phyloP scores from a whole-genome alignment of 2,797 vertebrate species.

The Erethizon dorsatum region DNA sequence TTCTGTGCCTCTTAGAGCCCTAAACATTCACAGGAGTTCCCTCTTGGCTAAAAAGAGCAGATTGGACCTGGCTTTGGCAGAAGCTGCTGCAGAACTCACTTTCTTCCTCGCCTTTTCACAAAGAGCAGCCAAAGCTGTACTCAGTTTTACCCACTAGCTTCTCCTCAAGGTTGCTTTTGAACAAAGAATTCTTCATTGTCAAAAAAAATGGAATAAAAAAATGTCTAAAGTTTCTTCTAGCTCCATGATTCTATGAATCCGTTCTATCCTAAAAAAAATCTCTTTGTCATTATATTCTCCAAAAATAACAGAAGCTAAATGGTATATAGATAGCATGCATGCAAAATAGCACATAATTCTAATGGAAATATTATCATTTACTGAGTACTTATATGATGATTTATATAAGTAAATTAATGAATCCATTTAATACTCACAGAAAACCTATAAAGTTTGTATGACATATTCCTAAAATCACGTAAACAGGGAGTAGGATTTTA shows the following conservation, averaged over 20 bases:
- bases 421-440: background rate
- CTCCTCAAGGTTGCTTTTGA: background rate
- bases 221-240: background rate
- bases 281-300: background rate
- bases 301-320: conserved; percentile 33
- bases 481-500: background rate
- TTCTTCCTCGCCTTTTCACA: background rate
- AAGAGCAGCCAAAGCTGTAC: background rate
- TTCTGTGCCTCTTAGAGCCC: background rate
- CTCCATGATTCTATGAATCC: background rate
- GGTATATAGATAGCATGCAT: background rate
- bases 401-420: background rate
- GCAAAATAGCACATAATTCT: background rate
- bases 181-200: background rate
- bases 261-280: background rate
- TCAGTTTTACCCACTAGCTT: background rate
- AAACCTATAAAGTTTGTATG: background rate
- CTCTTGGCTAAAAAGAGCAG: background rate
- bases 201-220: background rate
- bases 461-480: background rate
- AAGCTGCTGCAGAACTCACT: background rate
- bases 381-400: background rate
- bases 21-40: background rate
- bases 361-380: background rate
- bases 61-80: background rate